Conservation (phyloP, 2,888 invertebrate species). For the Bruchidius siliquastri region DNA sequence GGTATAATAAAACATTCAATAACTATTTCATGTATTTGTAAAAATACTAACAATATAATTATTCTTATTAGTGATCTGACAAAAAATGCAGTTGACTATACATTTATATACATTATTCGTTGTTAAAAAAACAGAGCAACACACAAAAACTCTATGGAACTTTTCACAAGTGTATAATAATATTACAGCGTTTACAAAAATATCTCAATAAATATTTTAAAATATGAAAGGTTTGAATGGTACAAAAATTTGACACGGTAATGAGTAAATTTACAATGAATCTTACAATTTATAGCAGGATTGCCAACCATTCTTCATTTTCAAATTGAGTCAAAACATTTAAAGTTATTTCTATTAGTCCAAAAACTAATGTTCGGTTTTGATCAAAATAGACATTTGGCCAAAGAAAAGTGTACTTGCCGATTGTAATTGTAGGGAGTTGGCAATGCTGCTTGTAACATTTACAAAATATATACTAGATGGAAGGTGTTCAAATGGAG, state of each 20-base stretch:
- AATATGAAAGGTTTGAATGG: background rate
- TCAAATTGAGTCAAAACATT: too few relatives aligned
- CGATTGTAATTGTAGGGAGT: too few relatives aligned
- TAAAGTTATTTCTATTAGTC: too few relatives aligned
- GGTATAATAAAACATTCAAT: background rate
- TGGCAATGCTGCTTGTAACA: too few relatives aligned
- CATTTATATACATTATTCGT: conserved; percentile 40
- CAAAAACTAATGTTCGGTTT: too few relatives aligned
- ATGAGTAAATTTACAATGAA: background rate
- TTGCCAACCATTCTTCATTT: too few relatives aligned
- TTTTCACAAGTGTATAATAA: conserved; percentile 24
- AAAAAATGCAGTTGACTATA: conserved; percentile 36
- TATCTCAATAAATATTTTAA: background rate
- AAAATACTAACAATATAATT: conserved; percentile 35
- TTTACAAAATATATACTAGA: too few relatives aligned
- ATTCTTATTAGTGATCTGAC: conserved; percentile 29
- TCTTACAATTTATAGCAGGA: background rate
- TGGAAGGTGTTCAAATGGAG: too few relatives aligned
- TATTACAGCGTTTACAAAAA: conserved; percentile 7
- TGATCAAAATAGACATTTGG: too few relatives aligned
- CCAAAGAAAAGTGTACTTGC: too few relatives aligned
- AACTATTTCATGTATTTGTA: conserved; percentile 26
- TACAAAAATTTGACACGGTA: background rate
- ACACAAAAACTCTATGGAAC: conserved; percentile 31
- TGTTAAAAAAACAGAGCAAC: conserved; percentile 32